These are phyloP conservation scores for Drosophila planitibia DNA, from an alignment of 2,888 invertebrate genomes.

Conservation along the genomic window DNA sequence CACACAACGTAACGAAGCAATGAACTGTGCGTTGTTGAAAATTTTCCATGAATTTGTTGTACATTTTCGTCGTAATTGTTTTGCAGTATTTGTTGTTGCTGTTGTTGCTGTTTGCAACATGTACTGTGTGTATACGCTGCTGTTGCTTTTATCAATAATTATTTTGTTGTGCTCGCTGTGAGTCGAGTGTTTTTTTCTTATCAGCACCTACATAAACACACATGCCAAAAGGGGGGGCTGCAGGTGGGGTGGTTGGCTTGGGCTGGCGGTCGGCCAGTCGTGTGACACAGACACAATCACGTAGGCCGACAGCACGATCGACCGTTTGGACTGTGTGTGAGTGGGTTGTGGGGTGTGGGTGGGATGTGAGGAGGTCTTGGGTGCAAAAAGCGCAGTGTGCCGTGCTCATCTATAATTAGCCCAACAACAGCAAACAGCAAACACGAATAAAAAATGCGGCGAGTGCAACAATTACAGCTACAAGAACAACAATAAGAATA, in stretches of 20 bases:
- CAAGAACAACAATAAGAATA: slow-evolving; percentile 7
- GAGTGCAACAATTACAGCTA: slow-evolving; percentile 36
- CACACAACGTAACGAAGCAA: slow-evolving; percentile 43
- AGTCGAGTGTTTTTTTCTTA: slow-evolving; percentile 69
- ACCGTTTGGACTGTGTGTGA: slow-evolving; percentile 22
- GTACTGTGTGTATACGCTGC: slow-evolving; percentile 34
- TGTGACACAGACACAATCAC: slow-evolving; percentile 79
- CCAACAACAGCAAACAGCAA: slow-evolving; percentile 29
- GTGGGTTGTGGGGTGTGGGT: background rate
- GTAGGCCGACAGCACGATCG: slow-evolving; percentile 54
- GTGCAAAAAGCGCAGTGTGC: slow-evolving; percentile 45
- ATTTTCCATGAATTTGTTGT: slow-evolving; percentile 78
- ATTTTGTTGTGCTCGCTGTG: slow-evolving; percentile 75
- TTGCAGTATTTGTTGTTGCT: slow-evolving; percentile 14
- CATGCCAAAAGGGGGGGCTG: background rate
- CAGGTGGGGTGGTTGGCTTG: slow-evolving; percentile 1
- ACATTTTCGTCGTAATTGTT: slow-evolving; percentile 37
- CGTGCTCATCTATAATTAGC: slow-evolving; percentile 71
- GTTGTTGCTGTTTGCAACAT: slow-evolving; percentile 59
- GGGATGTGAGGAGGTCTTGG: background rate
- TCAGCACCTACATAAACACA: slow-evolving; percentile 56
- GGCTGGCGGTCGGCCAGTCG: slow-evolving; percentile 52
- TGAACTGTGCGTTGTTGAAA: slow-evolving; percentile 75
- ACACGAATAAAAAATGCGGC: slow-evolving; percentile 6
- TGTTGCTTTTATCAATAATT: slow-evolving; percentile 77